Base-by-base conservation (phyloP, 2,888 invertebrate genomes). In the Dicyrtoma fusca region DNA sequence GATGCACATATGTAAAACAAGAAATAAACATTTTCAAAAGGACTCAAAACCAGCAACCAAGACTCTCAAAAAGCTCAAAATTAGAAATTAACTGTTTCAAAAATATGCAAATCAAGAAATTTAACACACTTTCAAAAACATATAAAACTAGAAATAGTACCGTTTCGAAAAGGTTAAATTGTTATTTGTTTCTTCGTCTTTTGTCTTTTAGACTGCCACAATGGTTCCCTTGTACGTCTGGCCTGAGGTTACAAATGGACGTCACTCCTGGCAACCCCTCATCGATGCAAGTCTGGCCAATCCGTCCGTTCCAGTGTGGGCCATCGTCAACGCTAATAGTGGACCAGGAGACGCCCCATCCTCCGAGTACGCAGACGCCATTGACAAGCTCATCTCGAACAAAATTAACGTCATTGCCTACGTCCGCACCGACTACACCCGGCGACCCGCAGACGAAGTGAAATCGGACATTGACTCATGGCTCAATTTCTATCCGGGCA, bases 181-280 rank as follows among this genome's bases (percentile, higher is more conserved):
- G n/a, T 34, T 34, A 34, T 5, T 34, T 34, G 8, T 34, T 34
- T 5, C 3, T 34, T 8, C 3, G 8, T 5, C 8, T 17, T 6
- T 19, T 49, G 11, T 5, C 49, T 10, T 6, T 1, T n/a, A 61
- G 61, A 14, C 17, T n/a, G 79, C 77, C 19, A 74, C 75, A 3
- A 76, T 79, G 10, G 68, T 79, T 13, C 79, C 79, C 0, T 25
- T 79, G 55, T 79, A 79, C 74, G 64, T 74, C 10, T 77, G 76
- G 17, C 79, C 79, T 10, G 13, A 53, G n/a, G 66, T 44, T 5
- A 26, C 49, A 5, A 65, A 14, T 55, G 78, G 78, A 53, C 66
- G 25, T 14, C 74, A 76, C 63, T 72, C 73, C 4, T 79, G 79
- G 79, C 71, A 74, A 57, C 45, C 71, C 1, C 21, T 79, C 13